These are phyloP conservation scores for Natator depressus DNA, from an alignment of 2,113 vertebrate genomes.

Conservation along the genomic window DNA sequence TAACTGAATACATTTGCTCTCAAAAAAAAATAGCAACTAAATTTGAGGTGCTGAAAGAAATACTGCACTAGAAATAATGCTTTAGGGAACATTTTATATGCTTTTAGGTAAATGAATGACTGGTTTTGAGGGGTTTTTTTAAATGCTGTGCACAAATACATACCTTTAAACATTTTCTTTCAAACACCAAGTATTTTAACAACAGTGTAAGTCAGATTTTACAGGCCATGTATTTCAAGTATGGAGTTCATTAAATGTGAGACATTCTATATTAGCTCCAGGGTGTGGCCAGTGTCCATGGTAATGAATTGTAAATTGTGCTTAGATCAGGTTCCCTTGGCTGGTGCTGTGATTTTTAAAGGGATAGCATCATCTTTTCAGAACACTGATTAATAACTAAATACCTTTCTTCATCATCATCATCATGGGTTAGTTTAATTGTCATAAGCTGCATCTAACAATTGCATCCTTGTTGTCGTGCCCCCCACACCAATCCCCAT, in stretches of 20 bases:
- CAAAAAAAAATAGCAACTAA: slow-evolving; percentile 53
- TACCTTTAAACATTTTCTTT: slow-evolving; percentile 68
- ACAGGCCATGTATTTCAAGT: slow-evolving; percentile 80
- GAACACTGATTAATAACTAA: background rate
- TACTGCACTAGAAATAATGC: slow-evolving; percentile 73
- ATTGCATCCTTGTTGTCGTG: background rate
- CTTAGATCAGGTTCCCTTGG: slow-evolving; percentile 51
- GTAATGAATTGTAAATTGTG: slow-evolving; percentile 76
- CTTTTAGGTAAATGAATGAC: slow-evolving; percentile 74
- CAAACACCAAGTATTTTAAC: slow-evolving; percentile 73
- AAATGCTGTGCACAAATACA: slow-evolving; percentile 69
- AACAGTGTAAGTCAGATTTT: slow-evolving; percentile 81
- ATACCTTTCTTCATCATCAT: slow-evolving; percentile 30
- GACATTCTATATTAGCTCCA: slow-evolving; percentile 79
- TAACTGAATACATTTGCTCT: slow-evolving; percentile 52
- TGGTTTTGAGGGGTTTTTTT: background rate
- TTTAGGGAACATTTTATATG: slow-evolving; percentile 65
- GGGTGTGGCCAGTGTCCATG: slow-evolving; percentile 71
- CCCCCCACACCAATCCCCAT: background rate
- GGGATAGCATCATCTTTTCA: slow-evolving; percentile 44
- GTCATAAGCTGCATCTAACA: background rate
- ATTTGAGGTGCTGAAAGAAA: slow-evolving; percentile 84
- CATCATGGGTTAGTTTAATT: slow-evolving; percentile 29
- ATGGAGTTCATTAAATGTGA: slow-evolving; percentile 84
- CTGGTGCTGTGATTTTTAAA: background rate